Base-by-base conservation (phyloP, 2,113 vertebrate genomes). In the Globicephala melas region DNA sequence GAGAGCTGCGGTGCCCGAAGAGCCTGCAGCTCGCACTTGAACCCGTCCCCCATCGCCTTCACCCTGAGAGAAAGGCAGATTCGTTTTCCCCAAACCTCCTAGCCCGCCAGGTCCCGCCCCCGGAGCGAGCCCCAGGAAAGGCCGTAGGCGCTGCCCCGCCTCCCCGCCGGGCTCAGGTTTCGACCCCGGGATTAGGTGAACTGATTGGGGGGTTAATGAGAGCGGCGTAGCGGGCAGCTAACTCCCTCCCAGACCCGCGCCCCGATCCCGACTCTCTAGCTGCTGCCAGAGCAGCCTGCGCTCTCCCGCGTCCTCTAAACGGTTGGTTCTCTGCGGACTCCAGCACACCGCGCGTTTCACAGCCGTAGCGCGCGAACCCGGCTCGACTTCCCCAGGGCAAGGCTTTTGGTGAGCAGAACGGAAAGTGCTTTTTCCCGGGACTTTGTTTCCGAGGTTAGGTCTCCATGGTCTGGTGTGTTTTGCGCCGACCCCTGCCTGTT, bases 171-270 rank as follows among this genome's bases (percentile, higher is more conserved):
- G 94, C 83, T 98, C 97, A 28, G 33, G 96, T 98, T 98, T 97
- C 96, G 62, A 95, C 96, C 89, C 89, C n/a, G 28, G 87, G 95
- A 96, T 96, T 97, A 96, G 81, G 92, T 96, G 94, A 97, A 97
- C 84, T 97, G 96, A 98, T 97, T 97, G 90, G 94, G 94, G 89
- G 94, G 94, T 96, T 95, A 89, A 88, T 65, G 97, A 74, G 95
- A 98, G 70, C 36, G 23, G 55, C 68, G 31, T 68, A 8, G 89
- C 50, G 28, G 94, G 67, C 92, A 53, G 96, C 97, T 0, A 58
- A 95, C 97, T 0, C 89, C 91, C 84, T 63, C 21, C 4, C 14
- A 8, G 38, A 62, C 38, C 36, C 33, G 18, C 25, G 14, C 33
- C 38, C 21, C 14, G 8, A n/a, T 55, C 68, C 63, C 50, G 8